Evolutionary conservation across 2,797 vertebrate genomes (phyloP).

Genomic region (Dryobates pubescens): DNA sequence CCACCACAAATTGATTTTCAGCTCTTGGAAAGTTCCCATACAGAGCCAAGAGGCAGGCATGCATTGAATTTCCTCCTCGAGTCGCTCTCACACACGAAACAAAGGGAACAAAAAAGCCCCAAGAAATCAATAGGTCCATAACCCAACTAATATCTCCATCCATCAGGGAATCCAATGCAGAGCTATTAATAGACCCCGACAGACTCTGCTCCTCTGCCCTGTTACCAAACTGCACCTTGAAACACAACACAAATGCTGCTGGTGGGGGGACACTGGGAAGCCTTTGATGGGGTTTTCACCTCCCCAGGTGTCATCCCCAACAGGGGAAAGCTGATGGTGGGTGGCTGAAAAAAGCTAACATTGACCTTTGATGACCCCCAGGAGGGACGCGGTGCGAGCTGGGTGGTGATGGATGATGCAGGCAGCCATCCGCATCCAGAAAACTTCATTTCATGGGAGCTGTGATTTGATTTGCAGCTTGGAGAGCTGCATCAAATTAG

Average conservation of each 20-base stretch:
- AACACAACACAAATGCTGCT: accelerated
- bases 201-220: neutral
- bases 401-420: slow-evolving; percentile 45
- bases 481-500: slow-evolving; percentile 72
- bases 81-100: accelerated
- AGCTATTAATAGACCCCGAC: neutral
- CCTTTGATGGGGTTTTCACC: accelerated
- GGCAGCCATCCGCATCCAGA: slow-evolving; percentile 34
- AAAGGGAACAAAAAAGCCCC: neutral
- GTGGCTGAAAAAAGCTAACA: neutral
- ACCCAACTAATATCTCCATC: slow-evolving; percentile 15
- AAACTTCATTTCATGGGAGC: slow-evolving; percentile 76
- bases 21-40: neutral
- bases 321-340: neutral
- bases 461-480: slow-evolving; percentile 78
- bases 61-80: neutral
- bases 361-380: neutral
- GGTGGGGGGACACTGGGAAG: neutral
- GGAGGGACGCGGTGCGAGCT: accelerated
- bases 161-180: neutral
- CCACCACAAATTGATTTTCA: neutral
- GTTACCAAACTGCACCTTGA: neutral
- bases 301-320: neutral
- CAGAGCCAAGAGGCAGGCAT: accelerated
- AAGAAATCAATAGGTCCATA: slow-evolving; percentile 45